A percentile compares a stretch with the other conserved stretches of the same genome.
Evolutionary conservation across 1,140 invertebrate genomes (phyloP).

Genomic region (Drosophila repletoides): DNA sequence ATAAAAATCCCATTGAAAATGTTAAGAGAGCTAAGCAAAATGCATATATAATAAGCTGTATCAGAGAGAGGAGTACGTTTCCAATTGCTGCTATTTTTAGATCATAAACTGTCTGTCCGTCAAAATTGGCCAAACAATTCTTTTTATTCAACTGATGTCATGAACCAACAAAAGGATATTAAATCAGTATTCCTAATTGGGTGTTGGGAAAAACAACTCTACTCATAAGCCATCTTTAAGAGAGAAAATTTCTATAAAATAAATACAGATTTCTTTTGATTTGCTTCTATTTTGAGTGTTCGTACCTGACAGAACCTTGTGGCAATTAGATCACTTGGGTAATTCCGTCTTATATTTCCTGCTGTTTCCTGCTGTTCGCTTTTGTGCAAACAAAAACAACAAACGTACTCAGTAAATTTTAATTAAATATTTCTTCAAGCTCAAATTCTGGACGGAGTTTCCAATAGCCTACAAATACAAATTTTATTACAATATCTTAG

Average conservation of each 20-base stretch:
- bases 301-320: constrained; percentile 31
- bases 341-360: constrained; percentile 70
- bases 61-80: background rate
- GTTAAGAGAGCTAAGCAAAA: constrained; percentile 45
- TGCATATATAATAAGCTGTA: constrained; percentile 45
- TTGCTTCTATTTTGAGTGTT: constrained; percentile 12
- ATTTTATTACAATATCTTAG: constrained; percentile 35
- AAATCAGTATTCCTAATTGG: constrained; percentile 15
- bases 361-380: no score
- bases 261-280: constrained; percentile 41
- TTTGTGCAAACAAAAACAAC: constrained; percentile 49
- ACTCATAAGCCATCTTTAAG: background rate
- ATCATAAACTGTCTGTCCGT: constrained; percentile 26
- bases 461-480: constrained; percentile 50
- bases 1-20: constrained; percentile 53
- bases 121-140: constrained; percentile 23
- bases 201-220: background rate
- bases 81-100: constrained; percentile 55
- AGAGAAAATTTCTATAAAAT: constrained; percentile 9
- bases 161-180: constrained; percentile 4
- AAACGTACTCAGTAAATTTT: constrained; percentile 63
- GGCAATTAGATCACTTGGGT: constrained; percentile 76
- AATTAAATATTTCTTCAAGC: constrained; percentile 68
- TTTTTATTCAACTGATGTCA: constrained; percentile 17
- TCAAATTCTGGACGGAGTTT: constrained; percentile 61